These are phyloP conservation scores for Brachyalestes nurse DNA, from an alignment of 2,797 vertebrate species.

Conservation along the genomic window DNA sequence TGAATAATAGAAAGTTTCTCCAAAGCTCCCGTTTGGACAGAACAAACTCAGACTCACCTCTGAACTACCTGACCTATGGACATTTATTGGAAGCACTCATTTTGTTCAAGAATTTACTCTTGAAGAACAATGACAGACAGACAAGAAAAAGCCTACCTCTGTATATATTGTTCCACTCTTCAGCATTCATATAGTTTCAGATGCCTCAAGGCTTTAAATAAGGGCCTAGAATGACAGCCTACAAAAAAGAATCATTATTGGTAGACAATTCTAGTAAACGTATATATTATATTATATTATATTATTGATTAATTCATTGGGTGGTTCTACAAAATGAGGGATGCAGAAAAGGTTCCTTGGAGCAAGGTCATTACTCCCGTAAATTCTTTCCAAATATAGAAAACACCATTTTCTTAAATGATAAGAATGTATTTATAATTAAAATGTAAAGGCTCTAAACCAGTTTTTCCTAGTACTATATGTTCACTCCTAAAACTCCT, in stretches of 20 bases:
- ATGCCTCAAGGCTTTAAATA: not conserved
- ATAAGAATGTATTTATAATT: not conserved
- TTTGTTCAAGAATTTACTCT: no score
- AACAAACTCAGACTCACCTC: not conserved
- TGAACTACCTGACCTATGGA: slow-evolving; percentile 32
- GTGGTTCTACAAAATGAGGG: no score
- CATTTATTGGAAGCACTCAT: not conserved
- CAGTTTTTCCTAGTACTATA: not conserved
- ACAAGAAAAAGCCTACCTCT: not conserved
- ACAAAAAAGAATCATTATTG: not conserved
- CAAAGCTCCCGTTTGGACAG: slow-evolving; percentile 20
- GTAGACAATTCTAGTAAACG: no score
- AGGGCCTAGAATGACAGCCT: not conserved
- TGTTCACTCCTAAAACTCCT: not conserved
- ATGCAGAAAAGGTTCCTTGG: no score
- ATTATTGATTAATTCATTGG: no score
- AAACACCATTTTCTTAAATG: not conserved
- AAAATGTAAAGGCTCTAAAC: not conserved
- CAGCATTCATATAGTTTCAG: not conserved
- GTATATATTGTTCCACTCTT: not conserved
- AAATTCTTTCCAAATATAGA: no score
- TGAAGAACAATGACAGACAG: no score
- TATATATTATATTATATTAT: no score
- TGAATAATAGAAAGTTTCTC: slow-evolving; percentile 77
- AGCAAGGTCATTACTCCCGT: no score